These are phyloP conservation scores for Coturnix japonica DNA, from an alignment of 2,113 vertebrate species.

Conservation along the genomic window DNA sequence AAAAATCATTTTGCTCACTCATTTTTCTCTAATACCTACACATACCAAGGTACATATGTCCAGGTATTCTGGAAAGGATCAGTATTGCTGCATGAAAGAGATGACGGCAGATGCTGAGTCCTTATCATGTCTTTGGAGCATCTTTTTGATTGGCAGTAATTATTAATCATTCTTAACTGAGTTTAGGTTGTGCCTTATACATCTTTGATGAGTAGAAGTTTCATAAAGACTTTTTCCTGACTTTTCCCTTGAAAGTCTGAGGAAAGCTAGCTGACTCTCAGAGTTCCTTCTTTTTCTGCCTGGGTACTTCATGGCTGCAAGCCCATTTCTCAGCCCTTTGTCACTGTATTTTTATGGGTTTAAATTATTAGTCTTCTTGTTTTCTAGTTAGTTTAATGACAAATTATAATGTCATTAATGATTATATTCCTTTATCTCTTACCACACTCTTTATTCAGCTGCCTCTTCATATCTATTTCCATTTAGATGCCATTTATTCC, in stretches of 20 bases:
- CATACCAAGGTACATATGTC: background rate
- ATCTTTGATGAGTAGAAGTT: background rate
- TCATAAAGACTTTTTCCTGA: background rate
- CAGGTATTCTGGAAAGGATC: background rate
- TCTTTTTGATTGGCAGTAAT: background rate
- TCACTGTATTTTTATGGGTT: no score
- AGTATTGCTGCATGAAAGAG: background rate
- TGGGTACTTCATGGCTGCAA: no score
- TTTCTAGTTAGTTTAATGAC: no score
- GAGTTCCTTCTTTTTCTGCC: no score
- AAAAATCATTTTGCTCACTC: background rate
- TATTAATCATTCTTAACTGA: background rate
- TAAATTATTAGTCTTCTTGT: no score
- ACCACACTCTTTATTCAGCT: no score
- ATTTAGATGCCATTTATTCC: no score
- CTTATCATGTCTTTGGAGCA: background rate
- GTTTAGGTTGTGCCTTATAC: background rate
- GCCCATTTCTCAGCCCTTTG: background rate
- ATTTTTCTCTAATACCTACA: background rate
- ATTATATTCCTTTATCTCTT: no score
- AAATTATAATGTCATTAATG: no score
- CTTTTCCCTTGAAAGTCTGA: background rate
- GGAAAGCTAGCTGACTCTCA: no score
- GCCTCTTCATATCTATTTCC: no score
- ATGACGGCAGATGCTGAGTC: background rate